phyloP scores from a whole-genome alignment of 2,113 vertebrate genomes.

The Hemichromis elongatus region DNA sequence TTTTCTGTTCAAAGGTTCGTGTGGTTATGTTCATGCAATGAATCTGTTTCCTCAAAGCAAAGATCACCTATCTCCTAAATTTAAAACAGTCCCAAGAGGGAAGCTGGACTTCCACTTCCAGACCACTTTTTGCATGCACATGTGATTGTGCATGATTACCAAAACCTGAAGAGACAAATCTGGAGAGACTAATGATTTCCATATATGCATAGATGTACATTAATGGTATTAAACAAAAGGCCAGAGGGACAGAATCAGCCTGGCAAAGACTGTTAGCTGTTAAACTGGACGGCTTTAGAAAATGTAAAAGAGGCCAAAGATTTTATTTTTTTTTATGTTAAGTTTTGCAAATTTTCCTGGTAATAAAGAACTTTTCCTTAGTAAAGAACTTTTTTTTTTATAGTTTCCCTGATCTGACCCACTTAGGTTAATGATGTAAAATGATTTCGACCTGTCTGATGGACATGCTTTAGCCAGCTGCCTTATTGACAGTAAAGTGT shows the following conservation, averaged over 20 bases:
- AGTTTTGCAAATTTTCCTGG: neutral
- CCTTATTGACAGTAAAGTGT: neutral
- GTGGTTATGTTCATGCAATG: neutral
- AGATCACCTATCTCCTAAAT: neutral
- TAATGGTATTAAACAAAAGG: neutral
- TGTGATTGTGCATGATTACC: neutral
- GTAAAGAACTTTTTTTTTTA: neutral
- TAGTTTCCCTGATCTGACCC: neutral
- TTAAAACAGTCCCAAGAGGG: neutral
- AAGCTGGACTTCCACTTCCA: neutral
- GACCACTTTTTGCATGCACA: neutral
- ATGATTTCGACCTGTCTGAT: neutral
- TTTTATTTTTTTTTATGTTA: neutral
- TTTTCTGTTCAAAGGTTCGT: neutral
- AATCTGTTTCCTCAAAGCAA: constrained; percentile 21
- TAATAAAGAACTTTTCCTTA: neutral
- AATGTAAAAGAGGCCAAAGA: neutral
- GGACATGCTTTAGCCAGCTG: neutral
- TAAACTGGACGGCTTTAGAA: neutral
- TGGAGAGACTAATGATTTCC: neutral
- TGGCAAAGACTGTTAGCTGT: neutral
- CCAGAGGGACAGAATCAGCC: neutral
- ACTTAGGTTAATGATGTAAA: neutral
- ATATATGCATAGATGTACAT: neutral
- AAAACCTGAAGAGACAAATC: neutral